phyloP scores from a whole-genome alignment of 2,888 invertebrate genomes.

The Cheilosia grossa region DNA sequence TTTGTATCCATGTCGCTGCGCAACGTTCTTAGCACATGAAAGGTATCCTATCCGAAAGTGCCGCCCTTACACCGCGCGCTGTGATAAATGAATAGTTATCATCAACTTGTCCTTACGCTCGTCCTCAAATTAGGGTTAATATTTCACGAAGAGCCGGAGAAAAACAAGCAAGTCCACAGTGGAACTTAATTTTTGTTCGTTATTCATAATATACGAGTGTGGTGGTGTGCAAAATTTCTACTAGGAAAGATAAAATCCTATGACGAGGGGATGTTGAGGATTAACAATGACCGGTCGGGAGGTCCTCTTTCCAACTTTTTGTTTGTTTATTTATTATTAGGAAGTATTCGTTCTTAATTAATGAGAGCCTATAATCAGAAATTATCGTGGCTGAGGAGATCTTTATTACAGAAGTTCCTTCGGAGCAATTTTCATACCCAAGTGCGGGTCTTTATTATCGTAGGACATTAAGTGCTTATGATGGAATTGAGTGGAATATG shows the following conservation, averaged over 20 bases:
- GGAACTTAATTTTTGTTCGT: not conserved
- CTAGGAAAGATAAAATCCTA: constrained; percentile 6
- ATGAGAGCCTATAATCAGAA: constrained; percentile 13
- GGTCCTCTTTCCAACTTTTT: not conserved
- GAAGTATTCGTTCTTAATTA: constrained; percentile 44
- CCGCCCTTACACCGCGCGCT: not conserved
- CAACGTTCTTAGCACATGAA: not conserved
- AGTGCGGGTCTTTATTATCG: not conserved
- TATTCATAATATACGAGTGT: not conserved
- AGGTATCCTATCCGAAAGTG: constrained; percentile 2
- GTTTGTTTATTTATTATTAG: constrained; percentile 48
- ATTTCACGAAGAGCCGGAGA: constrained; percentile 8
- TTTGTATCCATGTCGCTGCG: constrained; percentile 15
- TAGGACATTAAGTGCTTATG: not conserved
- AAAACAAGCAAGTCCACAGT: constrained; percentile 8
- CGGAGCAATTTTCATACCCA: not conserved
- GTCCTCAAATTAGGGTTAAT: constrained; percentile 40
- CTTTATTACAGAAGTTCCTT: not conserved
- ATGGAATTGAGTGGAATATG: not conserved
- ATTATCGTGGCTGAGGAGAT: not conserved
- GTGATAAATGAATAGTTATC: constrained; percentile 22
- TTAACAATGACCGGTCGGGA: not conserved
- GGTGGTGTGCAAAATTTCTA: not conserved
- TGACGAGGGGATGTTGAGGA: not conserved
- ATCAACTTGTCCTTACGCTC: not conserved